Conservation (phyloP, 2,888 invertebrate species). For the Synanthedon formicaeformis region DNA sequence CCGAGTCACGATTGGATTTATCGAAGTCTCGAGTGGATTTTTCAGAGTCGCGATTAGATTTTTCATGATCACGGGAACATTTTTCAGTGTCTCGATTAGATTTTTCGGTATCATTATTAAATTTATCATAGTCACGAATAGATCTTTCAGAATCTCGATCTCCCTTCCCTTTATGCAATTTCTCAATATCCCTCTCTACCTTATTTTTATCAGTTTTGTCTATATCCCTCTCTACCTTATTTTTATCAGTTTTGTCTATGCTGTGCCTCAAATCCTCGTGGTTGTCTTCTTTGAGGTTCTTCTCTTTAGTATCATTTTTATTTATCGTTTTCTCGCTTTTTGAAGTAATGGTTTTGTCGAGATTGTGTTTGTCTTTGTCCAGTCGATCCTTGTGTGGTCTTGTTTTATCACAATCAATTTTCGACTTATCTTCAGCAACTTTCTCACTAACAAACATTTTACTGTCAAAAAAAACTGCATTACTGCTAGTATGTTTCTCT, state of each 20-base stretch:
- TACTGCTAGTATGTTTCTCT: constrained; percentile 31
- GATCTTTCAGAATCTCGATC: constrained; percentile 37
- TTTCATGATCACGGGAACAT: no score
- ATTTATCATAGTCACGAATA: constrained; percentile 2
- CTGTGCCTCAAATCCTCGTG: constrained; percentile 28
- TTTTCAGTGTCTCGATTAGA: constrained; percentile 8
- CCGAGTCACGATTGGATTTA: no score
- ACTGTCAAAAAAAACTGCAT: constrained; percentile 25
- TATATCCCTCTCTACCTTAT: constrained; percentile 29
- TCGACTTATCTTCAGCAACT: constrained; percentile 43
- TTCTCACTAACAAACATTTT: constrained; percentile 41
- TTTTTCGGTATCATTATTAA: constrained; percentile 42
- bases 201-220: constrained; percentile 25
- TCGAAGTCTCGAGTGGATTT: no score
- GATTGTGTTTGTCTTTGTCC: constrained; percentile 52
- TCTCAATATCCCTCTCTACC: constrained; percentile 36
- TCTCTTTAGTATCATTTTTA: constrained; percentile 35
- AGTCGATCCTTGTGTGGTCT: constrained; percentile 43
- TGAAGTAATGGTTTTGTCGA: constrained; percentile 36
- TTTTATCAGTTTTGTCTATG: constrained; percentile 20
- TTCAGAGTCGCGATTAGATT: no score
- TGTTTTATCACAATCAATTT: constrained; percentile 50
- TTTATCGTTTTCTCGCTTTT: constrained; percentile 32
- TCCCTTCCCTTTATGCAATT: constrained; percentile 27
- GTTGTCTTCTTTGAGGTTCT: constrained; percentile 30